Base-by-base conservation (phyloP, 2,888 invertebrate species). In the Euzophera pinguis region DNA sequence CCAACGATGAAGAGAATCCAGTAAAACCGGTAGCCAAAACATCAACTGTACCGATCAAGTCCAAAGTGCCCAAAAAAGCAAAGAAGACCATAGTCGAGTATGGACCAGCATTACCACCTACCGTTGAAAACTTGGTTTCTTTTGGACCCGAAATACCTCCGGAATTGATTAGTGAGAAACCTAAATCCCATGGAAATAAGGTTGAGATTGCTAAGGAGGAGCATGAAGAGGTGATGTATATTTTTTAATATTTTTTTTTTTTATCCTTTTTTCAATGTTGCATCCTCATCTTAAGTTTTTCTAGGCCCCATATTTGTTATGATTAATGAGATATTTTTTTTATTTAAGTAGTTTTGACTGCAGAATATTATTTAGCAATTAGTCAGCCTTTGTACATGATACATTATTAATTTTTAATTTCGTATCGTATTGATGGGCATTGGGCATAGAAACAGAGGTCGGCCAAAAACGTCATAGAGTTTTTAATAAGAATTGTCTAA, bases 101-200 rank as follows among this genome's bases (percentile, higher is more conserved):
- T 57, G 88, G 89, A 3, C 89, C 88, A 1, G 65, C 73, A 0
- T 60, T 88, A 51, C 88, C 87, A 1, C 75, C 80, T 0, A 81
- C 74, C 43, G 73, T 76, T 53, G 77, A 81, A 47, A 88, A 89
- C 50, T 68, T 73, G 0, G 59, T 69, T 1, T 86, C 89, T 0
- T 88, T 89, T 39, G 90, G 89, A 5, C 89, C 89, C 0, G 87
- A 88, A 54, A 60, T 89, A 27, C 88, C 89, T 4, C 71, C 78
- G 0, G 69, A 67, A 8, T 34, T 75, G 38, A 5, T 16, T 29
- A 53, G 43, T 65, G 14, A 43, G 52, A 64, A 60, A 16, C 50
- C 67, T 6, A 74, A 73, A 52, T 55, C 60, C 1, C 69, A 70
- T 6, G 65, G 63, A 7, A 52, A 32, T 58, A 71, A 65, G 47